Conservation (phyloP, 2,113 vertebrate species). For the pig (Sus scrofa) region T2T-Sscrofa CM000824.6:97795501-97796000, state of each 20-base stretch:
- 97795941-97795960: background rate
- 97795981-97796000: background rate
- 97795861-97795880: background rate
- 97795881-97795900: background rate
- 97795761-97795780: background rate
- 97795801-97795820: background rate
- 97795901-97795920: background rate
- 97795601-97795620: background rate
- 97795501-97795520: background rate
- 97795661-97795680: background rate
- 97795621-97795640: background rate
- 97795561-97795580: background rate
- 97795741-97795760: background rate
- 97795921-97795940: background rate
- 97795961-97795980: background rate
- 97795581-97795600: background rate
- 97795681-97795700: background rate
- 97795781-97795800: background rate
- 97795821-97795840: background rate
- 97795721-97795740: background rate
- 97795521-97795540: background rate
- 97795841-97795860: rapidly evolving
- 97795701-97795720: rapidly evolving
- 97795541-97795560: background rate
- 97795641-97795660: background rate